Evolutionary conservation across 1,140 invertebrate species (phyloP).

Genomic region (Procambarus virginalis): DNA sequence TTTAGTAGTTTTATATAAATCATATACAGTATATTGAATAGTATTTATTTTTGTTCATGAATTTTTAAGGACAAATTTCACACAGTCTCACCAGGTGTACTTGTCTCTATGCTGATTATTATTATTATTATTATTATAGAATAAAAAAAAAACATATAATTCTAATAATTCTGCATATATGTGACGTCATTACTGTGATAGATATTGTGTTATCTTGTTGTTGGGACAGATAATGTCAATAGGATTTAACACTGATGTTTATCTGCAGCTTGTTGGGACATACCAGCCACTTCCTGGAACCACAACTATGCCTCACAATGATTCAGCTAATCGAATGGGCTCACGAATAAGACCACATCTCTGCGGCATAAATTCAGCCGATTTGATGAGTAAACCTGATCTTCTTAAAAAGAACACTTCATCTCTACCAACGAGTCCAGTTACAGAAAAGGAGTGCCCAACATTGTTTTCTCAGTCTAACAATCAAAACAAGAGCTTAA

Average conservation of each 20-base stretch:
- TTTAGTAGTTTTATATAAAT: too few relatives aligned
- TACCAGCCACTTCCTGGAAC: conserved; percentile 1
- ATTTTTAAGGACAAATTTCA: too few relatives aligned
- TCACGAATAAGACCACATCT: neutral
- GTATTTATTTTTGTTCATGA: too few relatives aligned
- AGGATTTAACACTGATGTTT: neutral
- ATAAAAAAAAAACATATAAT: too few relatives aligned
- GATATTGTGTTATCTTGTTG: too few relatives aligned
- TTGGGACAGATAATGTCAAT: neutral
- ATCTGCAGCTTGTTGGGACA: neutral
- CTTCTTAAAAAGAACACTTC: neutral
- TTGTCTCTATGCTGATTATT: too few relatives aligned
- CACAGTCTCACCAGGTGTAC: too few relatives aligned
- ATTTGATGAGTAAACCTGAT: neutral
- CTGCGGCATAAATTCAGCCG: neutral
- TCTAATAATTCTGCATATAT: too few relatives aligned
- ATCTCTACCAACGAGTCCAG: conserved; percentile 22
- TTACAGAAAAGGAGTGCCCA: conserved; percentile 16
- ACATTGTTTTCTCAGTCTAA: neutral
- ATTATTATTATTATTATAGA: too few relatives aligned
- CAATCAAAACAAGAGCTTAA: neutral
- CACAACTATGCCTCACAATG: neutral
- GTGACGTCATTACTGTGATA: too few relatives aligned
- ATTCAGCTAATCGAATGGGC: neutral
- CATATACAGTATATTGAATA: too few relatives aligned